phyloP scores from a whole-genome alignment of 2,113 vertebrate species.

The Ariopsis seemanni region DNA sequence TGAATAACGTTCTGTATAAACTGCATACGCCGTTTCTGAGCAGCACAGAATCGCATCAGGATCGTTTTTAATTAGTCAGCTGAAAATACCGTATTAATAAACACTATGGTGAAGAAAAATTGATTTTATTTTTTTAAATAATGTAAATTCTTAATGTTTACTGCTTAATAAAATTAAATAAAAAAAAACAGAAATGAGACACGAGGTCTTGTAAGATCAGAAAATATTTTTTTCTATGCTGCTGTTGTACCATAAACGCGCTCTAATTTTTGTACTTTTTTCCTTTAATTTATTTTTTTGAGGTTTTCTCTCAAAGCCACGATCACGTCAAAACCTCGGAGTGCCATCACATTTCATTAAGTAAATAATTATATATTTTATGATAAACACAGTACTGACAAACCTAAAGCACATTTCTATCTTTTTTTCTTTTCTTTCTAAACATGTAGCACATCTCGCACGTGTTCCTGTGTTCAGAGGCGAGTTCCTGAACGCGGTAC shows the following conservation, averaged over 20 bases:
- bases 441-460: rapidly evolving
- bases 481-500: neutral
- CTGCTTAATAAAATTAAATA: neutral
- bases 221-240: neutral
- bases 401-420: neutral
- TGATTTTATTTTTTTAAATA: neutral
- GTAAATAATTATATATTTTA: too few species aligned
- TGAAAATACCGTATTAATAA: neutral
- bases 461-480: neutral
- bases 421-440: neutral
- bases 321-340: neutral
- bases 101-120: neutral
- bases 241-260: neutral
- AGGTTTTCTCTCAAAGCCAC: neutral
- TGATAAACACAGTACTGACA: too few species aligned
- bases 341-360: neutral
- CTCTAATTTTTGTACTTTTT: neutral
- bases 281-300: too few species aligned
- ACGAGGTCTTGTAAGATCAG: neutral
- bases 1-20: neutral
- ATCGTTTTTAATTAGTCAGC: neutral
- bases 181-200: too few species aligned
- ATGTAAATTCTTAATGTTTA: neutral
- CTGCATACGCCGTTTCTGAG: neutral
- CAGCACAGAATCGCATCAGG: neutral